A percentile compares a stretch with the other conserved stretches of the same genome.
phyloP scores from a whole-genome alignment of 2,113 vertebrate genomes.

The Caranx melampygus region DNA sequence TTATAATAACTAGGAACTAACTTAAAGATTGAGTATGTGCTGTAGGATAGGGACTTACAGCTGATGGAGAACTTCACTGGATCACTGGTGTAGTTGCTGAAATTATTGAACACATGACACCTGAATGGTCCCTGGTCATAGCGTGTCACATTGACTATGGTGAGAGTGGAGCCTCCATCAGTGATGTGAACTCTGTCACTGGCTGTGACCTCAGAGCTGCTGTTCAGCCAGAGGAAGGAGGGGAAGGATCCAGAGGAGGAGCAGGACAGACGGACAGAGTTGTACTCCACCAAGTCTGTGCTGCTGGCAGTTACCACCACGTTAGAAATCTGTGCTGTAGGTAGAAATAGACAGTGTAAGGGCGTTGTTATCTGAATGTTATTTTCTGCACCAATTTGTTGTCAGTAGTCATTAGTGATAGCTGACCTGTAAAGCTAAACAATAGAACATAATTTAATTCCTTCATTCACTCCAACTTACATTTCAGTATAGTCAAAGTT shows the following conservation, averaged over 20 bases:
- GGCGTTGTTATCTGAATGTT: too few species aligned
- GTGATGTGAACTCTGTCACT: conserved; percentile 64
- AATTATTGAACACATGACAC: conserved; percentile 45
- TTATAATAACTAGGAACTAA: neutral
- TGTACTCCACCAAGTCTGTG: conserved; percentile 27
- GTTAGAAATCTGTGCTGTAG: conserved; percentile 21
- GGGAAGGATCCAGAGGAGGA: neutral
- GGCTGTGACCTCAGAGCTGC: conserved; percentile 52
- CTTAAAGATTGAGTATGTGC: neutral
- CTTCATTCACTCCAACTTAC: conserved; percentile 38
- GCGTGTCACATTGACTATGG: conserved; percentile 52
- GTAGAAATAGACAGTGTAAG: neutral
- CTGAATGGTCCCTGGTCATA: conserved; percentile 57
- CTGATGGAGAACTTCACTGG: conserved; percentile 50
- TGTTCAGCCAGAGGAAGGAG: neutral
- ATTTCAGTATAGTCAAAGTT: conserved; percentile 47
- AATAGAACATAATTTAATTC: too few species aligned
- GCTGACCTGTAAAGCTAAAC: too few species aligned
- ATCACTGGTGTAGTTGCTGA: conserved; percentile 39
- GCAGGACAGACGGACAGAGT: neutral
- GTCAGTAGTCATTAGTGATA: too few species aligned
- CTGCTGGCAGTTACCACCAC: conserved; percentile 9
- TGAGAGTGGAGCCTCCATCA: conserved; percentile 54
- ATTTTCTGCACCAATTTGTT: too few species aligned
- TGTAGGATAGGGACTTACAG: conserved; percentile 61